phyloP scores from a whole-genome alignment of 2,113 vertebrate species.

The Bubo bubo region DNA sequence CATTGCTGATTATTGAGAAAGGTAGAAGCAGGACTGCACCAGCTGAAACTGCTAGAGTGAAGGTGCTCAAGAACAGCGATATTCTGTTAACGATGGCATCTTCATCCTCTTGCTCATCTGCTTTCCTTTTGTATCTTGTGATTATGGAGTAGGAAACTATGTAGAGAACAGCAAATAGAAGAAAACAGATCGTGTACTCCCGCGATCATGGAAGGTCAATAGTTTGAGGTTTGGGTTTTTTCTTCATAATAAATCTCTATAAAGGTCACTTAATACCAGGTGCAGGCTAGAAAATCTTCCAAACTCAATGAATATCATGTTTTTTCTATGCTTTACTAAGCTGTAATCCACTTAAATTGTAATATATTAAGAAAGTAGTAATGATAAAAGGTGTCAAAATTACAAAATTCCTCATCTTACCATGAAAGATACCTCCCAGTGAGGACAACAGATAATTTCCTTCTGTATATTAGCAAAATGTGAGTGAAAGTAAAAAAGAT shows the following conservation, averaged over 20 bases:
- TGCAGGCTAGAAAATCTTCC: background rate
- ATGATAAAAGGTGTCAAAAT: background rate
- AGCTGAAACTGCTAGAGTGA: too few species aligned
- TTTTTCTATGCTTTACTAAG: background rate
- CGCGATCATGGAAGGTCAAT: background rate
- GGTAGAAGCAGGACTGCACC: too few species aligned
- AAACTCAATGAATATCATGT: background rate
- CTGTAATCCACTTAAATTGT: background rate
- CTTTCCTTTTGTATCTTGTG: too few species aligned
- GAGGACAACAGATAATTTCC: background rate
- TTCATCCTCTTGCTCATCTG: too few species aligned
- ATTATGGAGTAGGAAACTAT: too few species aligned
- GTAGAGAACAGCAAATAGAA: too few species aligned
- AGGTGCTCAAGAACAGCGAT: too few species aligned
- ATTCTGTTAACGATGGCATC: too few species aligned
- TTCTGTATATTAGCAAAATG: background rate
- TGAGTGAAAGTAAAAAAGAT: background rate
- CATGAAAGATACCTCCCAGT: background rate
- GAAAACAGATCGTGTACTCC: too few species aligned
- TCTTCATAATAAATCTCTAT: background rate
- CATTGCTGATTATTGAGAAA: too few species aligned
- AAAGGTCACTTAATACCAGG: background rate
- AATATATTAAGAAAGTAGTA: background rate
- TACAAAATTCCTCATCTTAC: background rate
- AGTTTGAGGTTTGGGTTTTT: background rate